Evolutionary conservation across 2,113 vertebrate genomes (phyloP).

Genomic region (Oxygymnocypris stewartii): DNA sequence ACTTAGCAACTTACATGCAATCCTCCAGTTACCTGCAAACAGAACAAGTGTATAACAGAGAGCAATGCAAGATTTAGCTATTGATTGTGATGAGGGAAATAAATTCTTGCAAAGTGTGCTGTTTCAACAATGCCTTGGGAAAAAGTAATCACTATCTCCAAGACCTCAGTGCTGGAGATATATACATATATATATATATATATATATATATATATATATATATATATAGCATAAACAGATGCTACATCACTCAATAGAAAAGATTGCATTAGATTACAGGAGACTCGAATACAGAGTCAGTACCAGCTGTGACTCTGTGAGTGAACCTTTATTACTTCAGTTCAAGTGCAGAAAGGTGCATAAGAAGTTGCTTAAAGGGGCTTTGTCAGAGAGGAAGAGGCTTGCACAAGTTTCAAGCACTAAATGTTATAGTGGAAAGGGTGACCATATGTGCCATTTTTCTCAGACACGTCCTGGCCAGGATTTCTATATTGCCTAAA

Average conservation of each 20-base stretch:
- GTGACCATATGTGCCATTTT: too few relatives aligned
- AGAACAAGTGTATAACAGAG: slow-evolving; percentile 1
- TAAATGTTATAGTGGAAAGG: neutral
- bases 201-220: neutral
- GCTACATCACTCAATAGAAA: slow-evolving; percentile 17
- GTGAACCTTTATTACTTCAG: slow-evolving; percentile 23
- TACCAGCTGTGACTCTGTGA: neutral
- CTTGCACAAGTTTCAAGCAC: neutral
- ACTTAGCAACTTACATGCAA: neutral
- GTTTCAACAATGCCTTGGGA: slow-evolving; percentile 22
- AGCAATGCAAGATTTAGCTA: slow-evolving; percentile 37
- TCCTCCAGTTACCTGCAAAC: neutral
- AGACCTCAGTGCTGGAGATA: slow-evolving; percentile 27
- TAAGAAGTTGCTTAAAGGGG: neutral
- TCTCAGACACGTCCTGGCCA: too few relatives aligned
- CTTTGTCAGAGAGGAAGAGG: neutral
- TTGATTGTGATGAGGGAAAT: slow-evolving; percentile 23
- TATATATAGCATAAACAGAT: slow-evolving; percentile 15
- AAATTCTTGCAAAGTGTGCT: slow-evolving; percentile 12
- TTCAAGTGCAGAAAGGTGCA: neutral
- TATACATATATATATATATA: neutral
- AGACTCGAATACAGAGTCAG: neutral
- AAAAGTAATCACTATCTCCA: neutral
- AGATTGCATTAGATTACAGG: slow-evolving; percentile 7
- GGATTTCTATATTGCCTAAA: too few relatives aligned